Base-by-base conservation (phyloP, 2,113 vertebrate genomes). In the Atractosteus spatula region DNA sequence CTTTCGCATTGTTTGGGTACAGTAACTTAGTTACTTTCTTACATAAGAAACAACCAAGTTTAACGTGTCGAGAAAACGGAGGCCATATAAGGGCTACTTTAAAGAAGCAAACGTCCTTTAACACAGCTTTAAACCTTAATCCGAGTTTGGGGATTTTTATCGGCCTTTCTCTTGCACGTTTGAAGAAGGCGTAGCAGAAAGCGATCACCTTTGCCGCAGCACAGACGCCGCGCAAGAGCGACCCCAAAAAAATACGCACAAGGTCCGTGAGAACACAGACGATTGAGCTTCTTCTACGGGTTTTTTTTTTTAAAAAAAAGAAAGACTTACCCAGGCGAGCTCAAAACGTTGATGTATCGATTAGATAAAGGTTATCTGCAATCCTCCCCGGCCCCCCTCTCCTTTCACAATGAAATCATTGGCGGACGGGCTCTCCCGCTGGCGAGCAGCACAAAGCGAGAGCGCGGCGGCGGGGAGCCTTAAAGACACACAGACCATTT, bases 401-500 rank as follows among this genome's bases (percentile, higher is more conserved):
- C 29, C 65, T 67, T 12, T 71, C 71, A 71, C 63, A n/a, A 62
- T 59, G 64, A 55, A 57, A 66, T 73, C 75, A 54, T 68, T n/a
- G 2, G 29, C 66, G 16, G 71, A 69, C 63, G 47, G 45, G 69
- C 3, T 8, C 57, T 55, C 42, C 71, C 62, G 75, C 86, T 68
- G 87, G 87, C 85, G 88, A 86, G 86, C 84, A 80, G 81, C 83
- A 82, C 76, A 84, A 82, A 79, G 79, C 82, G 82, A 81, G 85
- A 74, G 57, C 17, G 67, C 80, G 84, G 86, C 83, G 77, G 82
- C 78, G 84, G 69, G 82, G 76, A 87, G 86, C 83, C 89, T 91
- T 89, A 90, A 89, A 91, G 89, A 84, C 78, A 82, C 84, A 87
- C 80, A n/a, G 81, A 82, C 82, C 82, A 78, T 84, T 87, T 88